A percentile compares a stretch with the other conserved stretches of the same genome.
phyloP scores from a whole-genome alignment of 2,888 invertebrate genomes.

The Eupithecia subumbrata region DNA sequence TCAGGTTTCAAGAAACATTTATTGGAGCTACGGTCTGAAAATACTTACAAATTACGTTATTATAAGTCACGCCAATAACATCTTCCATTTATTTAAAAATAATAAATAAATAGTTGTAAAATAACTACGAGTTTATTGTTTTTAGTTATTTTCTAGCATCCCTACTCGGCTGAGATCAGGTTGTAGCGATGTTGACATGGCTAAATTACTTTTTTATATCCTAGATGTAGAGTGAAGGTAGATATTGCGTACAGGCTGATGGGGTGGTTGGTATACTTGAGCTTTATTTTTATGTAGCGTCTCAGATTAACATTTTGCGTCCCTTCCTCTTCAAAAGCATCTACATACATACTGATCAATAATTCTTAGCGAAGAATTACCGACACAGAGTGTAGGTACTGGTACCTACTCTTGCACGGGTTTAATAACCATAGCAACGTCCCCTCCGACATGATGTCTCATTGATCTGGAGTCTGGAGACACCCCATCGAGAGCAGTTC shows the following conservation, averaged over 20 bases:
- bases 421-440: constrained; percentile 82
- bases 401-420: constrained; percentile 59
- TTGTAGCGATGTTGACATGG: constrained; percentile 55
- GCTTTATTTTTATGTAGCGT: neutral
- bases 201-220: constrained; percentile 69
- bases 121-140: neutral
- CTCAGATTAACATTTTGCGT: neutral
- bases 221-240: constrained; percentile 50
- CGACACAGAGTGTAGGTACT: constrained; percentile 51
- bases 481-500: constrained; percentile 72
- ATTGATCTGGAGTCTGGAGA: constrained; percentile 74
- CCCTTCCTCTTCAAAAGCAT: neutral
- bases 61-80: neutral
- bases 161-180: constrained; percentile 55
- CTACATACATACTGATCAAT: neutral
- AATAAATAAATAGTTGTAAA: neutral
- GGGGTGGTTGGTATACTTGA: neutral
- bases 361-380: constrained; percentile 28
- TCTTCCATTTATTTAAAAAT: neutral
- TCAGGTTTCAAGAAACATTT: neutral
- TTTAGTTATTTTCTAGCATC: neutral
- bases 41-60: neutral
- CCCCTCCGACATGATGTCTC: constrained; percentile 70
- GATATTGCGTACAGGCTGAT: neutral
- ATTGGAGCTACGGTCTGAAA: neutral